phyloP scores from a whole-genome alignment of 2,113 vertebrate genomes.

The Podarcis cretensis region DNA sequence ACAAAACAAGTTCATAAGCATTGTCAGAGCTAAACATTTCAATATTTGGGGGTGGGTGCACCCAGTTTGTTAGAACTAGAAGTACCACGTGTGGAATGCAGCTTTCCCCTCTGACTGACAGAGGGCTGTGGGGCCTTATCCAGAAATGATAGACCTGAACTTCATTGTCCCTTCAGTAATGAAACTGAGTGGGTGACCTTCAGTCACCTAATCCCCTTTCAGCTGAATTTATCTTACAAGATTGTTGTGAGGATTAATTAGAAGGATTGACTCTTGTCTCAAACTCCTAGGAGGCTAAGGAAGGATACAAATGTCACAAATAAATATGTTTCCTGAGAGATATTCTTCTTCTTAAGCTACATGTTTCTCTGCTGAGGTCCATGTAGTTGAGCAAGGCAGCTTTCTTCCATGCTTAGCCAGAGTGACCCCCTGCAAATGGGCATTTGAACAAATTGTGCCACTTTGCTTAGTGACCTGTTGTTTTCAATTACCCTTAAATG shows the following conservation, averaged over 20 bases:
- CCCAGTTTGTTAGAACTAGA: too few species aligned
- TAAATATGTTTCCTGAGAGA: not conserved
- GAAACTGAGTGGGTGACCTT: not conserved
- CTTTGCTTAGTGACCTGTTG: constrained; percentile 18
- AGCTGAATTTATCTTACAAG: not conserved
- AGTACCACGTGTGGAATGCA: not conserved
- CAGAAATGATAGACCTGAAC: not conserved
- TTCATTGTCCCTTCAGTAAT: not conserved
- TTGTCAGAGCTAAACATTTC: not conserved
- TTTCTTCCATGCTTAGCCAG: not conserved
- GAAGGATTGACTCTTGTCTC: not conserved
- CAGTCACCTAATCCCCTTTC: not conserved
- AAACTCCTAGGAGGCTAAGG: not conserved
- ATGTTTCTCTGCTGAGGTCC: not conserved
- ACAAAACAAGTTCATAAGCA: not conserved
- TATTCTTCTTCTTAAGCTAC: not conserved
- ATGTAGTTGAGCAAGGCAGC: not conserved
- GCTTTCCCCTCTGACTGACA: not conserved
- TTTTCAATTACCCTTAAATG: constrained; percentile 24
- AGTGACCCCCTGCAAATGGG: not conserved
- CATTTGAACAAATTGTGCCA: constrained; percentile 4
- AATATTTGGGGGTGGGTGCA: not conserved
- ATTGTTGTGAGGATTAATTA: not conserved
- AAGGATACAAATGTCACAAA: not conserved
- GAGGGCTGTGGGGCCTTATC: not conserved